A percentile compares a stretch with the other conserved stretches of the same genome.
Conservation (phyloP, 2,797 vertebrate genomes). For the Thaleichthys pacificus region DNA sequence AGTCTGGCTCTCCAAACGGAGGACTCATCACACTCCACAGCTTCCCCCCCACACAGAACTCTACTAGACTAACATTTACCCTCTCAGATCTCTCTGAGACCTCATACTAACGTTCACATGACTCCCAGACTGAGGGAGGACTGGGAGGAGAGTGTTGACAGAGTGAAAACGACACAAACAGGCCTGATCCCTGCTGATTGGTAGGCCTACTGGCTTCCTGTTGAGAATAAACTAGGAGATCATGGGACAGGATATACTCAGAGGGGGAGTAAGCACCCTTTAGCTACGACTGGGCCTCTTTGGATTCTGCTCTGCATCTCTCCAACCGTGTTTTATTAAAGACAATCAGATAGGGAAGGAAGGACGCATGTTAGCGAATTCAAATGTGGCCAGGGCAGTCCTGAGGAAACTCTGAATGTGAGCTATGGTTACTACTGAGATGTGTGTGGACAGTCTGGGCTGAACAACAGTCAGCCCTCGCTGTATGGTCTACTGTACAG, state of each 20-base stretch:
- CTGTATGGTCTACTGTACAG: too few species aligned
- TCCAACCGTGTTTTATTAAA: too few species aligned
- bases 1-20: background rate
- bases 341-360: too few species aligned
- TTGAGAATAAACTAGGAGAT: background rate
- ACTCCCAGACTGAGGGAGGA: background rate
- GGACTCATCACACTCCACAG: background rate
- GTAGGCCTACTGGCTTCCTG: background rate
- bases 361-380: too few species aligned
- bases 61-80: conserved; percentile 15
- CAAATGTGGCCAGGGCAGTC: too few species aligned
- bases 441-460: too few species aligned
- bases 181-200: background rate
- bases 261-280: too few species aligned
- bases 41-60: background rate
- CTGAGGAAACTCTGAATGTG: too few species aligned
- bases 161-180: background rate
- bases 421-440: too few species aligned
- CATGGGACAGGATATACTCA: background rate
- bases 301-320: too few species aligned
- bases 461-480: too few species aligned
- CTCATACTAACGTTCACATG: conserved; percentile 5
- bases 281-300: too few species aligned
- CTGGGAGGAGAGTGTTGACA: background rate
- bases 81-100: background rate